Conservation (phyloP, 1,140 invertebrate species). For the Homarus americanus region DNA sequence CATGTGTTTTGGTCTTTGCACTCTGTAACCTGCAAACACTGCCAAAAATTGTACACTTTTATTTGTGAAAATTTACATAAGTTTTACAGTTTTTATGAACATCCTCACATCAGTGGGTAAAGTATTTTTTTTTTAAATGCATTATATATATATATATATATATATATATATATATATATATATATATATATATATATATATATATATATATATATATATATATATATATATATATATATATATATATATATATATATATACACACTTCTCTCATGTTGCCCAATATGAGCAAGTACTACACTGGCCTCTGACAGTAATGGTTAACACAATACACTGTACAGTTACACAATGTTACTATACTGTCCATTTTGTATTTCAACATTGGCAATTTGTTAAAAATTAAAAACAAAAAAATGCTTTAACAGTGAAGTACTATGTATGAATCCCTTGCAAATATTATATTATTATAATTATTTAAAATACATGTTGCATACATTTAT, state of each 20-base stretch:
- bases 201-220: conserved; percentile 13
- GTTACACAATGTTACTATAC: background rate
- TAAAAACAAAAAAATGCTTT: background rate
- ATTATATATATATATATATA: conserved; percentile 29
- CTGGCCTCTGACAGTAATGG: background rate
- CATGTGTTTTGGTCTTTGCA: too few relatives aligned
- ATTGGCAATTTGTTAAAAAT: background rate
- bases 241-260: conserved; percentile 19
- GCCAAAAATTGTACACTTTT: too few relatives aligned
- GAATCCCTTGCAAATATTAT: background rate
- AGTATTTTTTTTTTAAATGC: too few relatives aligned
- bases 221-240: conserved; percentile 5
- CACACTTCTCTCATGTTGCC: conserved; percentile 5
- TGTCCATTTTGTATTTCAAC: background rate
- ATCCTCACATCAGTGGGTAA: too few relatives aligned
- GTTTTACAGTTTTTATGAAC: too few relatives aligned
- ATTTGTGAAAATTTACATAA: too few relatives aligned
- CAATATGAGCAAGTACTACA: conserved; percentile 39
- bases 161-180: conserved; percentile 25
- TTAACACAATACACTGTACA: background rate
- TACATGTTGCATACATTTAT: background rate
- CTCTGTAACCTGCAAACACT: too few relatives aligned
- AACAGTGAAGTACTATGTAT: background rate
- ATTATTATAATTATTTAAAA: background rate
- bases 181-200: conserved; percentile 29